Conservation (phyloP, 2,113 vertebrate species). For the Poeciliopsis retropinna region DNA sequence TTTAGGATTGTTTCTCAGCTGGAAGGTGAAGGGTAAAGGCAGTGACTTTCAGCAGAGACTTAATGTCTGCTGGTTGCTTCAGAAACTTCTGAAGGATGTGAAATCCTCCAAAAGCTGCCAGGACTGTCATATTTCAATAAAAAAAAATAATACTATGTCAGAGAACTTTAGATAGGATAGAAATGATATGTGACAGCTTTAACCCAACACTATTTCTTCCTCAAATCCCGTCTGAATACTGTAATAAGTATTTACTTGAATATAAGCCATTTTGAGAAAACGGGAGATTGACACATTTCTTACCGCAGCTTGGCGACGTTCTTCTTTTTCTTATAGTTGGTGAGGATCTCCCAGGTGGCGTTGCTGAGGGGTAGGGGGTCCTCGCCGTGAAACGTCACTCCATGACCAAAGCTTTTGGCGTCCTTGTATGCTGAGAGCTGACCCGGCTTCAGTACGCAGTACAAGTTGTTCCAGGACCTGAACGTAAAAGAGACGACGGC, state of each 20-base stretch:
- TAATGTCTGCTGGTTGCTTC: background rate
- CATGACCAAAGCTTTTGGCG: conserved; percentile 86
- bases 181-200: background rate
- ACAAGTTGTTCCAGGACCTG: conserved; percentile 95
- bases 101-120: background rate
- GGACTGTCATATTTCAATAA: background rate
- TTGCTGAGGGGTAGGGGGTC: conserved; percentile 85
- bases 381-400: conserved; percentile 89
- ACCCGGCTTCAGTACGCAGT: conserved; percentile 89
- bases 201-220: background rate
- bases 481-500: background rate
- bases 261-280: background rate
- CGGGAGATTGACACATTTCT: conserved; percentile 31
- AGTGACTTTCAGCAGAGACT: background rate
- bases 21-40: background rate
- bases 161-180: background rate
- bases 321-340: conserved; percentile 96
- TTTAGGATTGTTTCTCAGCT: background rate
- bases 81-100: conserved; percentile 6
- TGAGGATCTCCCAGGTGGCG: conserved; percentile 87
- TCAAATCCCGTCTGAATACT: background rate
- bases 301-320: conserved; percentile 93
- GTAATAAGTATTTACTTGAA: background rate
- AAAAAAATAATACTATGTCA: background rate
- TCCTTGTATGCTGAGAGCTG: conserved; percentile 93